Percentiles rank a stretch among this genome's conserved stretches.
phyloP scores from a whole-genome alignment of 1,140 invertebrate genomes.

The Pogonomyrmex californicus region DNA sequence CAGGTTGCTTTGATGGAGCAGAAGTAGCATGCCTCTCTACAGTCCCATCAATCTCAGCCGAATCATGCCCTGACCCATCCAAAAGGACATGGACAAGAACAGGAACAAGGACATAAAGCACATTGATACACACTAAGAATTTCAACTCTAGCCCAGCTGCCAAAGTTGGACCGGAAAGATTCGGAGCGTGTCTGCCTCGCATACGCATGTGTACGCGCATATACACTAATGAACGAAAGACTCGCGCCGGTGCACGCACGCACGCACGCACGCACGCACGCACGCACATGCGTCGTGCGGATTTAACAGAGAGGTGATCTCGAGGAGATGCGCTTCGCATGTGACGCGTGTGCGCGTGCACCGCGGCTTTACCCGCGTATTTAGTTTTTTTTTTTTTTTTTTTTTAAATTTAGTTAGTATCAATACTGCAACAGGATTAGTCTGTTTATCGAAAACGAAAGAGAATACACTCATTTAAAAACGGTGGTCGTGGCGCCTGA shows the following conservation, averaged over 20 bases:
- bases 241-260: constrained; percentile 59
- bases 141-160: constrained; percentile 83
- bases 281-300: neutral
- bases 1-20: constrained; percentile 85
- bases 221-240: constrained; percentile 55
- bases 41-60: constrained; percentile 86
- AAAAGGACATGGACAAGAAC: constrained; percentile 87
- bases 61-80: constrained; percentile 87
- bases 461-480: constrained; percentile 79
- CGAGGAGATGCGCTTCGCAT: constrained; percentile 16
- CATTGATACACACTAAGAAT: constrained; percentile 87
- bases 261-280: constrained; percentile 61
- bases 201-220: constrained; percentile 65
- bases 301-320: neutral
- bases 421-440: constrained; percentile 83
- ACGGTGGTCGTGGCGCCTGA: constrained; percentile 80
- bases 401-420: constrained; percentile 79
- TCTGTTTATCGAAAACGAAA: constrained; percentile 77
- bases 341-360: constrained; percentile 67
- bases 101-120: constrained; percentile 87
- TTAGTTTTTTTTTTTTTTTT: constrained; percentile 2
- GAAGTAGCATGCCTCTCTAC: constrained; percentile 87
- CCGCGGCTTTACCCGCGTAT: constrained; percentile 63
- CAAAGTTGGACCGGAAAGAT: constrained; percentile 79
- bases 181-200: constrained; percentile 75